Percentiles rank a stretch among this genome's conserved stretches.
Conservation (phyloP, 1,140 invertebrate species). For the Zaprionus taronus region DNA sequence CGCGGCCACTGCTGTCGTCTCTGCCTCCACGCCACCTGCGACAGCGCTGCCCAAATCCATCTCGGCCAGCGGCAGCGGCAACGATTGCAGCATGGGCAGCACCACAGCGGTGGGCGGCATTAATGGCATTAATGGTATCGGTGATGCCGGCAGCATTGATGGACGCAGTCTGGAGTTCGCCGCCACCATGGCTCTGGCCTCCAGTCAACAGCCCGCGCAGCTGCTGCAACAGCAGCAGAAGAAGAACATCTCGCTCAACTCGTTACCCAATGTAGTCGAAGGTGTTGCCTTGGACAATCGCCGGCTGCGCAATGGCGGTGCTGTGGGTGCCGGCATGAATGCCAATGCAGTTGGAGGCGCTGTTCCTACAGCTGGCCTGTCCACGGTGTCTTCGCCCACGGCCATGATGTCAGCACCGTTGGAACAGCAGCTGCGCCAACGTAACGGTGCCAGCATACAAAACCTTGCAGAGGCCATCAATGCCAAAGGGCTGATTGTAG, state of each 20-base stretch:
- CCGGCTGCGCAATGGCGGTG: conserved; percentile 51
- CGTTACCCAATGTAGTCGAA: conserved; percentile 79
- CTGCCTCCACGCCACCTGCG: conserved; percentile 8
- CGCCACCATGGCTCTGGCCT: conserved; percentile 52
- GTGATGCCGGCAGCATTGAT: conserved; percentile 64
- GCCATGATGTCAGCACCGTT: conserved; percentile 62
- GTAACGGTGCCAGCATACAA: conserved; percentile 71
- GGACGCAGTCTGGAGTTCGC: conserved; percentile 64
- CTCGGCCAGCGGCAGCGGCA: conserved; percentile 69
- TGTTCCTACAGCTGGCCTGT: conserved; percentile 50
- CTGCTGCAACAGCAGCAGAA: conserved; percentile 79
- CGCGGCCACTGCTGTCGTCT: conserved; percentile 32
- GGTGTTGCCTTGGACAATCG: conserved; percentile 72
- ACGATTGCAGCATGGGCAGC: conserved; percentile 47
- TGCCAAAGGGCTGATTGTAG: conserved; percentile 85
- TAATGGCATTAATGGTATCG: conserved; percentile 28
- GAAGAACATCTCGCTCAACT: conserved; percentile 78
- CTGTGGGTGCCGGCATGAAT: conserved; percentile 22
- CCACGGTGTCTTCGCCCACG: conserved; percentile 76
- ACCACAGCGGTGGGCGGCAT: conserved; percentile 27
- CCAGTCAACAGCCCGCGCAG: conserved; percentile 55
- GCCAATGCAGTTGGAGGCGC: conserved; percentile 11
- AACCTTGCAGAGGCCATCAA: conserved; percentile 66
- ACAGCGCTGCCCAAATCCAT: conserved; percentile 68
- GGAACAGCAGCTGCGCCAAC: conserved; percentile 63